Evolutionary conservation across 2,113 vertebrate genomes (phyloP), one percentile per base, ranked within the genome.

Genomic region (Gallinago undulata): DNA sequence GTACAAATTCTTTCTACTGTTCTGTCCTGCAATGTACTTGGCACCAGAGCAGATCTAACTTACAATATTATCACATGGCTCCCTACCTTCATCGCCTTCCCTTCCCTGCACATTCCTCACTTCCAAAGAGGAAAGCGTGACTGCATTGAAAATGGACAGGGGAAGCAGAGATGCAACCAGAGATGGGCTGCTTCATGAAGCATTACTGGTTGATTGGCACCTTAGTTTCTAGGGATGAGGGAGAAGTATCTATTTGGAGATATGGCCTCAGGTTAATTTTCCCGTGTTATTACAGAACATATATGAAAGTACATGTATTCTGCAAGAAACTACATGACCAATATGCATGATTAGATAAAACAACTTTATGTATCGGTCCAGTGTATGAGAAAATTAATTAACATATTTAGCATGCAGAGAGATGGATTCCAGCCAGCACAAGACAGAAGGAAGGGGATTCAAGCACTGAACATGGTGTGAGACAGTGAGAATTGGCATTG

Each of bases 391-490:
- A 92, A 96, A 95, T 86, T 93, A 97, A 96, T 95, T 96, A 96
- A 79, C 94, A 95, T 89, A 91, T 83, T 93, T 25, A 92, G 70
- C 92, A 91, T 59, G 94, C 95, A 89, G 94, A 91, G 95, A 96
- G 70, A 85, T 96, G 96, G 95, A 95, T 73, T 79, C 66, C 87
- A 93, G 95, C 96, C 96, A 97, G 87, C 53, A 43, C 11, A 94
- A 92, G 91, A 93, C 96, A 97, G 96, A 96, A 97, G 96, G 95
- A 97, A 93, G 74, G 77, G 81, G 89, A 96, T 74, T 93, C 84
- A 87, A 48, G 70, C 57, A 83, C 67, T 74, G 91, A 92, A 76
- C 91, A 18, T 51, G 66, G 95, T 96, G 96, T 87, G 96, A 94
- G 89, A 96, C 89, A 76, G 86, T 79, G 70, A 97, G 74, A 96